A percentile compares a stretch with the other conserved stretches of the same genome.
Conservation (phyloP, 1,140 invertebrate species). For the Drosophila mojavensis region DNA sequence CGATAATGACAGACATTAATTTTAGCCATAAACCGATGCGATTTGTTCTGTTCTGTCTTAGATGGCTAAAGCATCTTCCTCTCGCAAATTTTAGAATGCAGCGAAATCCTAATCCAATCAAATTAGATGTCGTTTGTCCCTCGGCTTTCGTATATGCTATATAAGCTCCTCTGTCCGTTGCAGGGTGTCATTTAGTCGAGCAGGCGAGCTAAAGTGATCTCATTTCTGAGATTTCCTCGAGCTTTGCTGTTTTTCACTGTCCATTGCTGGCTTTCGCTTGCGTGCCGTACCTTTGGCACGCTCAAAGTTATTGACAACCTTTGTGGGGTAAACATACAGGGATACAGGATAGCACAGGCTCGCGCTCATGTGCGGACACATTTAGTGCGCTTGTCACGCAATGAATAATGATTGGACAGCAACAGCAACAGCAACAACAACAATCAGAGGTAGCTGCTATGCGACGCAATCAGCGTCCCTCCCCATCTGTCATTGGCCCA, state of each 20-base stretch:
- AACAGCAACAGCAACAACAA: slow-evolving; percentile 44
- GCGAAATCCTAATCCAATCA: neutral
- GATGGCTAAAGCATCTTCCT: neutral
- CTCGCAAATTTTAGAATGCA: no score
- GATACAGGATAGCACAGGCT: slow-evolving; percentile 17
- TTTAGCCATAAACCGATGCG: slow-evolving; percentile 47
- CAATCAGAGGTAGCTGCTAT: slow-evolving; percentile 18
- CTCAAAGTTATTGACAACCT: slow-evolving; percentile 67
- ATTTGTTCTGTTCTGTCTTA: slow-evolving; percentile 1
- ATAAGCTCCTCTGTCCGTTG: neutral
- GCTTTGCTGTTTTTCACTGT: slow-evolving; percentile 43
- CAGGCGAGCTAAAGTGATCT: neutral
- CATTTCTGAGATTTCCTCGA: slow-evolving; percentile 3
- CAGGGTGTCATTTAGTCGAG: neutral
- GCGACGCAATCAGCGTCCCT: slow-evolving; percentile 57
- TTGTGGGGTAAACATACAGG: slow-evolving; percentile 22
- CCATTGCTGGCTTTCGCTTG: slow-evolving; percentile 25
- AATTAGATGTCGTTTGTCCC: neutral
- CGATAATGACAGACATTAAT: slow-evolving; percentile 76
- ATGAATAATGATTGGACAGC: slow-evolving; percentile 79
- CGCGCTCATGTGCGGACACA: slow-evolving; percentile 47
- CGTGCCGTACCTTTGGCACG: slow-evolving; percentile 72
- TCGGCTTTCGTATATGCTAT: neutral
- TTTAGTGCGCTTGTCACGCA: slow-evolving; percentile 79
- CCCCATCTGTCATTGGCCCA: slow-evolving; percentile 63